A percentile compares a stretch with the other conserved stretches of the same genome.
These are phyloP conservation scores for Megaceryle maxima DNA, from an alignment of 2,113 vertebrate species.

Conservation along the genomic window DNA sequence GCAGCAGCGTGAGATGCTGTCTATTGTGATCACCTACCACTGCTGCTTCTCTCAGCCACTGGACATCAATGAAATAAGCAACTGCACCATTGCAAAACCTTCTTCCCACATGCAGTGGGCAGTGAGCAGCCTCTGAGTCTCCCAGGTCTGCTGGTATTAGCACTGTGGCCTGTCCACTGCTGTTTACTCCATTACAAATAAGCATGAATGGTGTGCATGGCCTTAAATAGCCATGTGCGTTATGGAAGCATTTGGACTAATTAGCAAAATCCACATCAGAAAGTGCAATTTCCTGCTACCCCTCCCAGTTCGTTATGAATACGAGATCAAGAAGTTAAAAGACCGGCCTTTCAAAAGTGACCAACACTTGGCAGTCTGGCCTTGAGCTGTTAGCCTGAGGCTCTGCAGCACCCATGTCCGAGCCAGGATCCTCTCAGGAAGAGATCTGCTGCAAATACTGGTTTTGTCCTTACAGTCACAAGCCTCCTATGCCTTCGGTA, in stretches of 20 bases:
- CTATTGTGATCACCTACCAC: not conserved
- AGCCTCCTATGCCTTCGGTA: not conserved
- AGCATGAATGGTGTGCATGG: not conserved
- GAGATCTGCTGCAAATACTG: not conserved
- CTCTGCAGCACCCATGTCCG: not conserved
- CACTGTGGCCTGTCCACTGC: not conserved
- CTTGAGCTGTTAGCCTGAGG: not conserved
- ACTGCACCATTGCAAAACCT: not conserved
- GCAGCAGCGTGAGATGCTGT: fast-evolving
- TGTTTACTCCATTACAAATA: not conserved
- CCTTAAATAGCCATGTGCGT: not conserved
- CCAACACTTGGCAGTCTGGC: not conserved
- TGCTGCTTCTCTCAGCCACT: not conserved
- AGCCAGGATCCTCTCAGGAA: not conserved
- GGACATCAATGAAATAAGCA: not conserved
- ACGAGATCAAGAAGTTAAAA: constrained; percentile 19
- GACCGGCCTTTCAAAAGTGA: not conserved
- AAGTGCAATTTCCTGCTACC: not conserved
- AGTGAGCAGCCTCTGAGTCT: not conserved
- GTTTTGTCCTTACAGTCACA: not conserved
- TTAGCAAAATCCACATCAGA: constrained; percentile 33
- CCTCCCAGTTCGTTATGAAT: constrained; percentile 7
- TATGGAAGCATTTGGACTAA: not conserved
- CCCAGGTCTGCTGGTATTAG: not conserved
- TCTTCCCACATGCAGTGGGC: not conserved